Evolutionary conservation across 1,140 invertebrate genomes (phyloP).

Genomic region (Kradibia gibbosae): DNA sequence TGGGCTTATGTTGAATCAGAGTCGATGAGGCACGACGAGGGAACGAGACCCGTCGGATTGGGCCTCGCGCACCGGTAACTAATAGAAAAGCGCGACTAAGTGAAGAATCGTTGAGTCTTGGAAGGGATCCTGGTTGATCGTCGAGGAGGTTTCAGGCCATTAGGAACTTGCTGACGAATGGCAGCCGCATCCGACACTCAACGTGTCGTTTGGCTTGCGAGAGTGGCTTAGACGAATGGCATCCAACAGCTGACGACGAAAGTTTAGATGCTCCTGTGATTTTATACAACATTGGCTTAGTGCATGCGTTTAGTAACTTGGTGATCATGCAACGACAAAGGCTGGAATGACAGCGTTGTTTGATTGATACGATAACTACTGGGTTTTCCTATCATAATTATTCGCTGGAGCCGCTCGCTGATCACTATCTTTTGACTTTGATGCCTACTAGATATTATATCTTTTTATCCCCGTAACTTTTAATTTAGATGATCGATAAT

Average conservation of each 20-base stretch:
- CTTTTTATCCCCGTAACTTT: neutral
- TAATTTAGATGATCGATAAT: neutral
- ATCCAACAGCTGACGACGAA: neutral
- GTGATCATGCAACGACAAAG: too few species aligned
- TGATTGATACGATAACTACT: neutral
- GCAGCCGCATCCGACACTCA: too few species aligned
- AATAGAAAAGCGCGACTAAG: neutral
- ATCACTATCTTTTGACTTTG: neutral
- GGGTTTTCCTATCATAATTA: neutral
- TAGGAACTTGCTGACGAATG: too few species aligned
- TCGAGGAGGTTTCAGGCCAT: neutral
- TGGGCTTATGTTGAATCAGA: too few species aligned
- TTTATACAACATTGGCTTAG: neutral
- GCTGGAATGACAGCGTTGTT: neutral
- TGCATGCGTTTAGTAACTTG: too few species aligned
- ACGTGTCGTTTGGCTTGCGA: too few species aligned
- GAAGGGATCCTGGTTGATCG: neutral
- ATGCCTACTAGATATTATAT: neutral
- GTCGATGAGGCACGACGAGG: too few species aligned
- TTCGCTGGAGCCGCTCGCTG: neutral
- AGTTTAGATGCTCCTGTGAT: neutral
- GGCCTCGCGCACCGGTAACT: neutral
- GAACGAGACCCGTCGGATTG: constrained; percentile 17
- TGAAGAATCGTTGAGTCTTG: neutral
- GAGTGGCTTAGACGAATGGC: too few species aligned